These are phyloP conservation scores for Genyomyrus donnyi DNA, from an alignment of 2,113 vertebrate species.

Conservation along the genomic window DNA sequence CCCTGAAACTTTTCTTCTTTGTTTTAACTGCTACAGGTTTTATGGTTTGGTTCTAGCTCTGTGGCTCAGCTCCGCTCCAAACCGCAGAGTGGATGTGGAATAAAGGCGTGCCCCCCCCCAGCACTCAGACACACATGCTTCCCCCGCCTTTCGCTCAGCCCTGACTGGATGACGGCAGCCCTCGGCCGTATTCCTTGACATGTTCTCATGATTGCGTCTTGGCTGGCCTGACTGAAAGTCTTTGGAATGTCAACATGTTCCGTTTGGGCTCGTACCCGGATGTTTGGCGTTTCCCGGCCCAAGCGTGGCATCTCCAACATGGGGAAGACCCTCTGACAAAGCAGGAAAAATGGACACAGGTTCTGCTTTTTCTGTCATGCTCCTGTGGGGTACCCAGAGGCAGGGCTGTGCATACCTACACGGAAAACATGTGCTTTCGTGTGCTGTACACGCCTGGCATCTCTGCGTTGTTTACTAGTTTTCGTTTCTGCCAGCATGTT, in stretches of 20 bases:
- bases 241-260: constrained; percentile 49
- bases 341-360: constrained; percentile 26
- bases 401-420: neutral
- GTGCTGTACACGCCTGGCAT: constrained; percentile 20
- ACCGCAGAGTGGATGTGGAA: constrained; percentile 39
- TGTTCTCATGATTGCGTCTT: constrained; percentile 30
- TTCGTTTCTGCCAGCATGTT: constrained; percentile 18
- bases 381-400: neutral
- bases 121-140: constrained; percentile 2
- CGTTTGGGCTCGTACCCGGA: constrained; percentile 39
- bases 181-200: constrained; percentile 16
- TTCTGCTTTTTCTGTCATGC: neutral
- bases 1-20: constrained; percentile 18
- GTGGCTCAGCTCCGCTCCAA: constrained; percentile 34
- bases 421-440: constrained; percentile 2
- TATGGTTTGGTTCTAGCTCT: constrained; percentile 48
- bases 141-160: constrained; percentile 7
- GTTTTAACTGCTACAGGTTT: constrained; percentile 41
- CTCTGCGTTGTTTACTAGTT: constrained; percentile 18
- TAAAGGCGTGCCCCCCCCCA: constrained; percentile 18
- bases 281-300: constrained; percentile 36
- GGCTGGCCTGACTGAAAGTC: constrained; percentile 34
- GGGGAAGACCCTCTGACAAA: constrained; percentile 27
- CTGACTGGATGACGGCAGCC: constrained; percentile 13
- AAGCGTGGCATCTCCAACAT: constrained; percentile 32